phyloP scores from a whole-genome alignment of 2,797 vertebrate genomes.

The Cyprinella venusta region DNA sequence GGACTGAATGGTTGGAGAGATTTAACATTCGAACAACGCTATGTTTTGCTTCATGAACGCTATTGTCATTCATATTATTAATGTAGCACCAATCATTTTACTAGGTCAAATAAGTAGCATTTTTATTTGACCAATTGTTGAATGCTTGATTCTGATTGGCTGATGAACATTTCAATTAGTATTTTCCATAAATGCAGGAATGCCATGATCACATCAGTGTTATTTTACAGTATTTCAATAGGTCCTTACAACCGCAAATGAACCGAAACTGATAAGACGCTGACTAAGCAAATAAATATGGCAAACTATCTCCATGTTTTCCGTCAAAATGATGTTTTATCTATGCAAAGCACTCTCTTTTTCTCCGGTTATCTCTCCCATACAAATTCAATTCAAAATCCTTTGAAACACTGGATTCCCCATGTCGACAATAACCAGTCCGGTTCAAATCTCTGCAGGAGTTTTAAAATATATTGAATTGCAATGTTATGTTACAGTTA shows the following conservation, averaged over 20 bases:
- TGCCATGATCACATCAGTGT: too few species aligned
- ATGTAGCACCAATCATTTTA: not conserved
- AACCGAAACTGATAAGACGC: not conserved
- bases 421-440: too few species aligned
- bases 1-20: conserved; percentile 39
- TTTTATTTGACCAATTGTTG: not conserved
- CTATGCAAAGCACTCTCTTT: not conserved
- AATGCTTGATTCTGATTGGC: not conserved
- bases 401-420: too few species aligned
- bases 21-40: conserved; percentile 36
- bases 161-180: not conserved
- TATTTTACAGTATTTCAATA: too few species aligned
- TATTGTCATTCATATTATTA: not conserved
- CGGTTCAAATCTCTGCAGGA: too few species aligned
- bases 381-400: too few species aligned
- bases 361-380: not conserved
- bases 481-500: too few species aligned
- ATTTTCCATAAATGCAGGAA: not conserved
- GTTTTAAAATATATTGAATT: too few species aligned
- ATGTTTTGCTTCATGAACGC: conserved; percentile 7
- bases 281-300: not conserved
- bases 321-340: not conserved
- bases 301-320: not conserved
- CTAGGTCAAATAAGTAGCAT: not conserved
- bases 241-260: not conserved